Base-by-base conservation (phyloP, 2,888 invertebrate genomes). In the Drepanosiphum platanoidis region DNA sequence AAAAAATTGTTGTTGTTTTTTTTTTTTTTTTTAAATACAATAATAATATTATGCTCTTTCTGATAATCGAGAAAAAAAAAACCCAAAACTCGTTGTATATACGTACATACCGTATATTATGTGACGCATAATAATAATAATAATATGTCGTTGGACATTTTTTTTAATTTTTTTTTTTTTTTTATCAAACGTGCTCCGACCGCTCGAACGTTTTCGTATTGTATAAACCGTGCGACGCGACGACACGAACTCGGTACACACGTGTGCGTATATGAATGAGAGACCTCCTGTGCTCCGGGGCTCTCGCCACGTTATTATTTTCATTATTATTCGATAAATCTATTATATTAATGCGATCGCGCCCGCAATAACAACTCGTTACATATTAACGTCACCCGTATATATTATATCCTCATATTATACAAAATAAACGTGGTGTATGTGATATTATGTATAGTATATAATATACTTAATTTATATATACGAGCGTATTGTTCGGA, bases 311-410 rank as follows among this genome's bases (percentile, higher is more conserved):
- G n/a, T 61, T 61, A 61, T 27, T 61, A 27, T 27, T 27, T 64
- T 64, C 30, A 64, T 64, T 64, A 30, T 64, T 64, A 64, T 64
- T 64, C 64, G 27, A 64, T 64, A 64, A 78, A 78, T 39, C 64
- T 42, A 79, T 79, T 79, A 79, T 79, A 46, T 46, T 42, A 79
- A 66, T 46, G 78, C 78, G 46, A 79, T 79, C 66, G 78, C 42
- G 42, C 66, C 66, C 42, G 42, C 66, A 80, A 80, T 68, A 68
- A 80, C 79, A 32, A 52, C 46, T 68, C 68, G 68, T 68, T 68
- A n/a, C 79, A 68, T n/a, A 79, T 79, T 79, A 79, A 79, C 79
- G 79, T 79, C 52, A 52, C 18, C 52, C 52, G n/a, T n/a, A n/a
- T n/a, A n/a, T n/a, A n/a, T n/a, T n/a, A n/a, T n/a, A n/a, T n/a